A percentile compares a stretch with the other conserved stretches of the same genome.
Evolutionary conservation across 23 tunicate genomes (phyloP).

Genomic region (Styela clava): DNA sequence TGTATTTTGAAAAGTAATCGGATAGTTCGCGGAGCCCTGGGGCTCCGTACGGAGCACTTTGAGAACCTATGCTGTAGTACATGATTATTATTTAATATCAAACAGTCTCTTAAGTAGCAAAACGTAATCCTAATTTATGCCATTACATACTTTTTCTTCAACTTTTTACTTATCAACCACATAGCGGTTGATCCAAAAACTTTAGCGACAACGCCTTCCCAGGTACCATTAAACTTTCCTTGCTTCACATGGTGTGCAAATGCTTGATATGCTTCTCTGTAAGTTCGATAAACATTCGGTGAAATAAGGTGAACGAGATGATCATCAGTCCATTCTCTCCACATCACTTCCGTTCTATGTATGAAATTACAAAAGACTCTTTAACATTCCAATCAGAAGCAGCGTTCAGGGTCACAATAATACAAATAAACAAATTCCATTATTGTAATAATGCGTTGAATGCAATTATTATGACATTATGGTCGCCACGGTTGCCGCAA

Average conservation of each 20-base stretch:
- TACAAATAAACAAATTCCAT: too few species aligned
- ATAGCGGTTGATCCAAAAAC: slow-evolving; percentile 65
- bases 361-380: not conserved
- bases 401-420: too few species aligned
- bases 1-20: too few species aligned
- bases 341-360: slow-evolving; percentile 65
- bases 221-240: slow-evolving; percentile 79
- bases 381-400: not conserved
- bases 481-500: too few species aligned
- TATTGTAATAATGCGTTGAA: too few species aligned
- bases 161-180: slow-evolving; percentile 74
- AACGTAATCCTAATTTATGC: too few species aligned
- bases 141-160: slow-evolving; percentile 79
- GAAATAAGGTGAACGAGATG: slow-evolving; percentile 85
- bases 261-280: slow-evolving; percentile 74
- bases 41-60: too few species aligned
- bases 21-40: too few species aligned
- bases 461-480: too few species aligned
- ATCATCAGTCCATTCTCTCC: slow-evolving; percentile 92
- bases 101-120: too few species aligned
- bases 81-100: too few species aligned
- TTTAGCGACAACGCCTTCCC: slow-evolving; percentile 87
- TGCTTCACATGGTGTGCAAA: slow-evolving; percentile 80
- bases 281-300: slow-evolving; percentile 86
- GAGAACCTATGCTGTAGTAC: too few species aligned